phyloP scores from a whole-genome alignment of 2,888 invertebrate species.

The Stictocephala bisonia region DNA sequence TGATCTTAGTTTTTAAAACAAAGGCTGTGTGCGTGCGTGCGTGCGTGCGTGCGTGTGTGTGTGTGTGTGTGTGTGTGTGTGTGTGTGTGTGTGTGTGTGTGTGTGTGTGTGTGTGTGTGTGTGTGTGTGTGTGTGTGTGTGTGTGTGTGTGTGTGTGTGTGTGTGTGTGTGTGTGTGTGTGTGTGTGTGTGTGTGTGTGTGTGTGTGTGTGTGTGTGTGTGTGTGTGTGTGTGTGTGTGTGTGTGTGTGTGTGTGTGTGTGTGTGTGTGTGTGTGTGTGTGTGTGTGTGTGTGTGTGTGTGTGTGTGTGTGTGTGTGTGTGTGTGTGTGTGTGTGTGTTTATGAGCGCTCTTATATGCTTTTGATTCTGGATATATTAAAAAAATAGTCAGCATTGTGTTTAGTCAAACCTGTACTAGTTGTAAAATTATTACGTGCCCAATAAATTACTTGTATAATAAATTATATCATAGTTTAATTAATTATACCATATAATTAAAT shows the following conservation, averaged over 20 bases:
- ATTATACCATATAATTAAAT: too few relatives aligned
- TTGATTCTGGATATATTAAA: not conserved
- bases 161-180: not conserved
- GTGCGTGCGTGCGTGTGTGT: not conserved
- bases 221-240: not conserved
- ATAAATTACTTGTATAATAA: too few relatives aligned
- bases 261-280: not conserved
- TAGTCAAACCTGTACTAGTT: too few relatives aligned
- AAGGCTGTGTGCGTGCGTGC: too few relatives aligned
- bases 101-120: not conserved
- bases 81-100: not conserved
- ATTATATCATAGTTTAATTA: too few relatives aligned
- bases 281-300: not conserved
- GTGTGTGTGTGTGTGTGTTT: not conserved
- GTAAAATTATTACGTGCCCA: too few relatives aligned
- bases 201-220: not conserved
- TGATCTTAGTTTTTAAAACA: too few relatives aligned
- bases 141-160: not conserved
- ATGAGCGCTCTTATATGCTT: not conserved
- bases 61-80: not conserved
- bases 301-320: not conserved
- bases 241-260: not conserved
- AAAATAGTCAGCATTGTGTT: too few relatives aligned
- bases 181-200: not conserved
- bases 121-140: not conserved